Conservation (phyloP, 2,888 invertebrate species). For the Nomada lathburiana region DNA sequence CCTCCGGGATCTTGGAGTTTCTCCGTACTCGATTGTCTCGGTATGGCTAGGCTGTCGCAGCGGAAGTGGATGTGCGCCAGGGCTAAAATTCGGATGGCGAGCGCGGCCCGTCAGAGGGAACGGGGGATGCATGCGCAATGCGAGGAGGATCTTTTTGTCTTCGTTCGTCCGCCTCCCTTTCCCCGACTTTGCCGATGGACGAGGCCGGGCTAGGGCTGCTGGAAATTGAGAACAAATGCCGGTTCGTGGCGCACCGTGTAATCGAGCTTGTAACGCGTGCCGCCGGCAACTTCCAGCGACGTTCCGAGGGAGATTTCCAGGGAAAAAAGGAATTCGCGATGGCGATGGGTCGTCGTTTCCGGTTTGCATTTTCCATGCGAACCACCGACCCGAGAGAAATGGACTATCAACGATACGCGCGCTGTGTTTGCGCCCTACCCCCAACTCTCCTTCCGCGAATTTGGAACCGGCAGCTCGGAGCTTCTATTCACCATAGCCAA, state of each 20-base stretch:
- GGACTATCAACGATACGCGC: slow-evolving; percentile 12
- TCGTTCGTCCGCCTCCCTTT: slow-evolving; percentile 28
- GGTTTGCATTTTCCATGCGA: slow-evolving; percentile 59
- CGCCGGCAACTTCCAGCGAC: slow-evolving; percentile 39
- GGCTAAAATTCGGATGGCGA: slow-evolving; percentile 51
- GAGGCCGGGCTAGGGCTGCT: not conserved
- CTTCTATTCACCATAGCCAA: not conserved
- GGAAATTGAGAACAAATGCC: slow-evolving; percentile 63
- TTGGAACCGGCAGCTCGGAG: not conserved
- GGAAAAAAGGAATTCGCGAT: not conserved
- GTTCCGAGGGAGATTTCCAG: slow-evolving; percentile 26
- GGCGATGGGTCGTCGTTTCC: not conserved
- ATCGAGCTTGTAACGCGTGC: slow-evolving; percentile 61
- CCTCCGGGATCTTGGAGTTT: slow-evolving; percentile 20
- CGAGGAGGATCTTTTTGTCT: slow-evolving; percentile 28
- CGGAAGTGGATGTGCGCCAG: slow-evolving; percentile 65
- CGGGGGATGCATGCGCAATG: slow-evolving; percentile 65
- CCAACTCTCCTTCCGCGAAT: not conserved
- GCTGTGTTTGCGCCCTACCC: not conserved
- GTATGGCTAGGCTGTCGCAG: slow-evolving; percentile 60
- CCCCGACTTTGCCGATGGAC: not conserved
- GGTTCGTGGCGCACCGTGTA: slow-evolving; percentile 51
- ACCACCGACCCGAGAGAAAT: slow-evolving; percentile 28
- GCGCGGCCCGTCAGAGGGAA: no score
- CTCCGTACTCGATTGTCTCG: slow-evolving; percentile 25